Conservation (phyloP, 2,888 invertebrate species). For the Merodon equestris region DNA sequence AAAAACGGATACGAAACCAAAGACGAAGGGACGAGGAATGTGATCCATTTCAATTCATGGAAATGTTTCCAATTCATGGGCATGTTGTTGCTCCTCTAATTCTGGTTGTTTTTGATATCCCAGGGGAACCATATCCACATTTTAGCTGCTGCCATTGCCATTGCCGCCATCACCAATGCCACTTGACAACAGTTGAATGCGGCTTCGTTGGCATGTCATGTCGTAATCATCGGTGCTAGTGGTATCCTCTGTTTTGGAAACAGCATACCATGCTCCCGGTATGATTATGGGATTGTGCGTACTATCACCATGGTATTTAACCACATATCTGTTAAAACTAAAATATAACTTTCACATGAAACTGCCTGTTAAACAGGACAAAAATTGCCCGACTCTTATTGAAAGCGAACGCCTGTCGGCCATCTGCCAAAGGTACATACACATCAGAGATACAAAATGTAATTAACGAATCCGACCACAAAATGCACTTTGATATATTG, state of each 20-base stretch:
- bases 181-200: constrained; percentile 64
- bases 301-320: constrained; percentile 30
- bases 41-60: too few relatives aligned
- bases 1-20: constrained; percentile 16
- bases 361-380: too few relatives aligned
- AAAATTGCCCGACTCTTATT: too few relatives aligned
- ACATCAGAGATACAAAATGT: constrained; percentile 1
- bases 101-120: constrained; percentile 54
- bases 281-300: constrained; percentile 44
- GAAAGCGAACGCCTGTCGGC: constrained; percentile 40
- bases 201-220: constrained; percentile 63
- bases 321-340: constrained; percentile 51
- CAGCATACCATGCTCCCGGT: constrained; percentile 35
- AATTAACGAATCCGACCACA: constrained; percentile 47
- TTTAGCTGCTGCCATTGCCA: constrained; percentile 41
- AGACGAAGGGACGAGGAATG: constrained; percentile 39
- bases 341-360: constrained; percentile 13
- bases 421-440: constrained; percentile 18
- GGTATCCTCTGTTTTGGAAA: constrained; percentile 64
- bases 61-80: constrained; percentile 67
- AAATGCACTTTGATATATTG: constrained; percentile 35
- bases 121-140: constrained; percentile 45
- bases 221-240: constrained; percentile 60
- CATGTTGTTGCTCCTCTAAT: constrained; percentile 62
- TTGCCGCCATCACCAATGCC: constrained; percentile 12